Evolutionary conservation across 2,797 vertebrate species (phyloP).

Genomic region (Tragopan temminckii): DNA sequence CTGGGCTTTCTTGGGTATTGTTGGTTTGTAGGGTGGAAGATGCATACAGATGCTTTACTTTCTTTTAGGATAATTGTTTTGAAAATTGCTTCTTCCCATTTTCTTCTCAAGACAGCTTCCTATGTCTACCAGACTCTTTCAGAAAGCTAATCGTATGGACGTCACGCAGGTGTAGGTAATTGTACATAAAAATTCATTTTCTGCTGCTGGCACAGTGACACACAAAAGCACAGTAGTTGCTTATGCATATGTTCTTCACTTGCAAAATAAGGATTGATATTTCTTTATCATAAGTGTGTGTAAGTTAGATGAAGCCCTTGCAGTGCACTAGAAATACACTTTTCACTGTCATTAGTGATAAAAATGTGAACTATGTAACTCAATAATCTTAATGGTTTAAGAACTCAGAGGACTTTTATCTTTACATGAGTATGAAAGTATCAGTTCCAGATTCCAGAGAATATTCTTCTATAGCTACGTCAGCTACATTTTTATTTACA

Average conservation of each 20-base stretch:
- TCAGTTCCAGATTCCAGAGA: not conserved
- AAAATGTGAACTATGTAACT: not conserved
- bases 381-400: not conserved
- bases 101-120: not conserved
- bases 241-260: not conserved
- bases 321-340: not conserved
- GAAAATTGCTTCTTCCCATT: not conserved
- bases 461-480: not conserved
- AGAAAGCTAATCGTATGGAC: not conserved
- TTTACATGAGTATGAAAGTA: not conserved
- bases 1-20: not conserved
- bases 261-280: constrained; percentile 11
- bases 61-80: not conserved
- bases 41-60: not conserved
- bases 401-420: not conserved
- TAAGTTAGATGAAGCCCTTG: constrained; percentile 2
- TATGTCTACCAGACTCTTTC: not conserved
- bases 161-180: not conserved
- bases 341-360: not conserved
- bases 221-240: not conserved
- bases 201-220: not conserved
- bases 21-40: not conserved
- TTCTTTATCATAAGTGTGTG: not conserved
- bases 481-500: not conserved
- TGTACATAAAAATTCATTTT: not conserved